Evolutionary conservation across 2,888 invertebrate genomes (phyloP).

Genomic region (Rhogogaster chlorosoma): DNA sequence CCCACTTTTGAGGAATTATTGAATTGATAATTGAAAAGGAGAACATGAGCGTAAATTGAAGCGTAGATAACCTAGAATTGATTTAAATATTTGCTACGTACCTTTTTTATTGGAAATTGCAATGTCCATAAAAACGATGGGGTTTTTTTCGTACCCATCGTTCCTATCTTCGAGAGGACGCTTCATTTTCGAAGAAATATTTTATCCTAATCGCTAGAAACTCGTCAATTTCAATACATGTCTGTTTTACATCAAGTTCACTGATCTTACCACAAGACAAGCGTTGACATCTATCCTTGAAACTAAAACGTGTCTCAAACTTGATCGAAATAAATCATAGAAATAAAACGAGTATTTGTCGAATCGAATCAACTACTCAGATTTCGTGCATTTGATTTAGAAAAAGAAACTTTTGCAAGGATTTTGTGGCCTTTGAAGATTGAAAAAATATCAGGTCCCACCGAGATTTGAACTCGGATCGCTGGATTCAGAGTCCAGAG

Average conservation of each 20-base stretch:
- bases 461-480: slow-evolving; percentile 86
- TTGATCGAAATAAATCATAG: neutral
- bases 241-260: neutral
- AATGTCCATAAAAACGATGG: slow-evolving; percentile 87
- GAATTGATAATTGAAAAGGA: neutral
- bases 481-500: slow-evolving; percentile 86
- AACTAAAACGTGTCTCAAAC: neutral
- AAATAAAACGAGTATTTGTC: neutral
- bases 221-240: neutral
- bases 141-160: slow-evolving; percentile 77
- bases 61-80: slow-evolving; percentile 34
- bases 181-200: slow-evolving; percentile 59
- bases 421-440: neutral
- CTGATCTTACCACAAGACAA: neutral
- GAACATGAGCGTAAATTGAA: neutral
- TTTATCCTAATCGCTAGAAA: neutral
- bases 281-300: neutral
- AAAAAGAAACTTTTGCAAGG: neutral
- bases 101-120: slow-evolving; percentile 85
- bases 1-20: slow-evolving; percentile 81
- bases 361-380: neutral
- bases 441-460: slow-evolving; percentile 78
- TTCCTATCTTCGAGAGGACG: slow-evolving; percentile 59
- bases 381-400: neutral
- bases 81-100: slow-evolving; percentile 71